These are phyloP conservation scores for Cybosia mesomella DNA, from an alignment of 2,888 invertebrate genomes.

Conservation along the genomic window DNA sequence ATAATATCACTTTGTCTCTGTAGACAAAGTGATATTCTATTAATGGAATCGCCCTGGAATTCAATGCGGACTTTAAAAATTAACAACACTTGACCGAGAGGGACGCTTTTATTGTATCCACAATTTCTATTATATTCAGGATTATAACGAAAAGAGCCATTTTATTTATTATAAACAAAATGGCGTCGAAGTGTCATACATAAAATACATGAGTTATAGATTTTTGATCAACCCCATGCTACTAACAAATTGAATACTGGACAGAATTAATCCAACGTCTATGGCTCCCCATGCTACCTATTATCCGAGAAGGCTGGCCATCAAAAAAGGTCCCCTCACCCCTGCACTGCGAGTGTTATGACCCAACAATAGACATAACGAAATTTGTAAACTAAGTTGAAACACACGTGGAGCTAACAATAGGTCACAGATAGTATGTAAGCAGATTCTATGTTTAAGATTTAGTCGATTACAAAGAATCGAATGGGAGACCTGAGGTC, in stretches of 20 bases:
- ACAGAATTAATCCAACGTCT: constrained; percentile 2
- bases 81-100: background rate
- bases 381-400: constrained; percentile 6
- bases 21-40: background rate
- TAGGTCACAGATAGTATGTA: background rate
- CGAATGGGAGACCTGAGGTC: too few species aligned
- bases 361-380: constrained; percentile 7
- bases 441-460: too few species aligned
- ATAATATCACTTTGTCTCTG: too few species aligned
- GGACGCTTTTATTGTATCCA: too few species aligned
- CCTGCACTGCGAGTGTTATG: constrained; percentile 6
- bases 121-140: too few species aligned
- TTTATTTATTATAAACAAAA: background rate
- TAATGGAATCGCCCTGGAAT: background rate
- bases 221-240: constrained; percentile 6
- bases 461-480: too few species aligned
- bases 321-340: constrained; percentile 7
- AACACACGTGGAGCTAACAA: background rate
- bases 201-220: background rate
- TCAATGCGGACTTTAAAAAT: background rate
- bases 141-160: background rate
- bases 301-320: constrained; percentile 3
- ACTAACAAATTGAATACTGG: constrained; percentile 10
- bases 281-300: constrained; percentile 7
- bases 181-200: background rate